Conservation (phyloP, 1,140 invertebrate genomes). For the Drosophila kikkawai region DNA sequence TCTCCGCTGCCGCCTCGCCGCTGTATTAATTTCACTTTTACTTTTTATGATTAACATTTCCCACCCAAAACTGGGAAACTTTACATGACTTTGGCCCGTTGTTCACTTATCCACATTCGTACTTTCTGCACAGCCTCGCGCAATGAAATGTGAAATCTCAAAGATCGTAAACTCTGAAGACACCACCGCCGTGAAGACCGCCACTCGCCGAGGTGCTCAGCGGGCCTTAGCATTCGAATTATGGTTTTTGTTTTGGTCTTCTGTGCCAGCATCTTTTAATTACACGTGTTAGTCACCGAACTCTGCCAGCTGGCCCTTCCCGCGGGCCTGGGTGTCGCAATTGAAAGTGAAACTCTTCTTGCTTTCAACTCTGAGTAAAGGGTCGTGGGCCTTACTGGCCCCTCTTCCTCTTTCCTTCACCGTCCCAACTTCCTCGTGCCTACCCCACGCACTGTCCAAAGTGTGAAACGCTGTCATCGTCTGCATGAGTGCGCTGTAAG, state of each 20-base stretch:
- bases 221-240: conserved; percentile 42
- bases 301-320: conserved; percentile 10
- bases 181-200: conserved; percentile 25
- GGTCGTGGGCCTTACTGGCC: conserved; percentile 43
- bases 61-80: conserved; percentile 79
- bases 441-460: conserved; percentile 19
- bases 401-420: conserved; percentile 1
- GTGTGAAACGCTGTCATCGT: conserved; percentile 34
- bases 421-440: background rate
- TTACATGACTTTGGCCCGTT: conserved; percentile 62
- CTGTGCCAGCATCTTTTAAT: conserved; percentile 68
- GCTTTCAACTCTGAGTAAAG: conserved; percentile 53
- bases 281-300: conserved; percentile 59
- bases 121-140: conserved; percentile 45
- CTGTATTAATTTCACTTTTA: conserved; percentile 81
- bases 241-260: conserved; percentile 42
- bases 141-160: conserved; percentile 79
- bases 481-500: conserved; percentile 16
- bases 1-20: conserved; percentile 21
- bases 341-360: conserved; percentile 80
- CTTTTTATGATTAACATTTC: conserved; percentile 82
- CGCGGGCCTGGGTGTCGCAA: conserved; percentile 61
- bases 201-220: conserved; percentile 13
- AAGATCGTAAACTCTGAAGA: conserved; percentile 75
- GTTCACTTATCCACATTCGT: conserved; percentile 58